Conservation (phyloP, 2,113 vertebrate species). For the Zootoca vivipara region DNA sequence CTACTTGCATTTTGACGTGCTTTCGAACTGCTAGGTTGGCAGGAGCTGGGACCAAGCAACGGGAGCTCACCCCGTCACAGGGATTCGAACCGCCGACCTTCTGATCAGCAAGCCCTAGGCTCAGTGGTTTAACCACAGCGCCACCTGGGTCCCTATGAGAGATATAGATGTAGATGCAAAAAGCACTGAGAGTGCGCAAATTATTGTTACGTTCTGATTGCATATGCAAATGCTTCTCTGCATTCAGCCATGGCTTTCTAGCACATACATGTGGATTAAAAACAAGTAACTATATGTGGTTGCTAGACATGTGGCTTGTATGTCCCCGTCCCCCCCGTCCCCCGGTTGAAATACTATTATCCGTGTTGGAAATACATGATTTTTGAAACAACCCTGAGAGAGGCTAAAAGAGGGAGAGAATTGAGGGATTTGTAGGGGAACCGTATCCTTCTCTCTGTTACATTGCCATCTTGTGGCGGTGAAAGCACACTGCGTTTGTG, state of each 20-base stretch:
- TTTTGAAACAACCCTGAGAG: background rate
- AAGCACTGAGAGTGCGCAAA: background rate
- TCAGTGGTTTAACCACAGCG: too few relatives aligned
- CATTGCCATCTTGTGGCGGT: constrained; percentile 46
- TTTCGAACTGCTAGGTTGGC: too few relatives aligned
- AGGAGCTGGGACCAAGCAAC: too few relatives aligned
- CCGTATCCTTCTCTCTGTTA: background rate
- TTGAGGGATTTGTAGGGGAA: background rate
- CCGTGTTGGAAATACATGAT: background rate
- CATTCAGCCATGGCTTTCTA: background rate
- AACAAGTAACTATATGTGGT: too few relatives aligned
- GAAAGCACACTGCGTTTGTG: fast-evolving
- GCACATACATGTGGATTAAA: background rate
- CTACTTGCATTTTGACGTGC: too few relatives aligned
- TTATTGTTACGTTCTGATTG: background rate
- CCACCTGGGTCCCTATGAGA: too few relatives aligned
- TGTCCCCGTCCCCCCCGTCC: too few relatives aligned
- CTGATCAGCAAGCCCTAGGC: too few relatives aligned
- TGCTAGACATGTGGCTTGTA: background rate
- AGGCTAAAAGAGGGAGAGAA: fast-evolving
- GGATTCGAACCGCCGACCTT: too few relatives aligned
- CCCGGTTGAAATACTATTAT: background rate
- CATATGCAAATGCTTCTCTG: background rate
- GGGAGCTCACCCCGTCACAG: too few relatives aligned
- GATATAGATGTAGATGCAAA: background rate